Evolutionary conservation across 2,113 vertebrate species (phyloP).

Genomic region (Canis aureus): DNA sequence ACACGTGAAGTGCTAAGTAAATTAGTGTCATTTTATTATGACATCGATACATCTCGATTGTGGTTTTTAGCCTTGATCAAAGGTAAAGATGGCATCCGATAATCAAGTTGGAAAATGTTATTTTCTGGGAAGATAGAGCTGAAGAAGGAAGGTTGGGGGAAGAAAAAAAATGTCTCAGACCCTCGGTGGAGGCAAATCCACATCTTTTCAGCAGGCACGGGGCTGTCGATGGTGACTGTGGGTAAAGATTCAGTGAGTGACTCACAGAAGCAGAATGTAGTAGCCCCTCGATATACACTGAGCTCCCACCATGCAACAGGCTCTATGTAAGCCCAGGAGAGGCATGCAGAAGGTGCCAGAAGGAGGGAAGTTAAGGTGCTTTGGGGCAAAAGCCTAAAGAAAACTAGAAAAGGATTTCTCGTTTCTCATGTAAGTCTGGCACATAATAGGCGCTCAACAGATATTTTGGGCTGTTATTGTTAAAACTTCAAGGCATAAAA

Average conservation of each 20-base stretch:
- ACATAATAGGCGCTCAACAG: accelerated
- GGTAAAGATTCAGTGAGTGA: not conserved
- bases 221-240: not conserved
- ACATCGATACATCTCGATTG: not conserved
- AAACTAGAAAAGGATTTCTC: not conserved
- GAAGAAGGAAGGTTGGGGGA: not conserved
- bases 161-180: not conserved
- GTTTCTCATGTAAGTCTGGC: not conserved
- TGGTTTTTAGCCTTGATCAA: not conserved
- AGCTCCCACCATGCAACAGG: accelerated
- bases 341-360: not conserved
- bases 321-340: accelerated
- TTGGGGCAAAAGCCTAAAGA: not conserved
- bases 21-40: slow-evolving; percentile 55
- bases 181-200: not conserved
- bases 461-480: accelerated
- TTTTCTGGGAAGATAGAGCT: not conserved
- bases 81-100: slow-evolving; percentile 34
- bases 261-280: accelerated
- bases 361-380: not conserved
- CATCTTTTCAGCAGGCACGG: not conserved
- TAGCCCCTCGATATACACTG: accelerated
- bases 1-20: not conserved
- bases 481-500: accelerated
- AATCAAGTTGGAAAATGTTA: not conserved